A percentile compares a stretch with the other conserved stretches of the same genome.
These are phyloP conservation scores for Molothrus ater DNA, from an alignment of 2,797 vertebrate genomes.

Conservation along the genomic window DNA sequence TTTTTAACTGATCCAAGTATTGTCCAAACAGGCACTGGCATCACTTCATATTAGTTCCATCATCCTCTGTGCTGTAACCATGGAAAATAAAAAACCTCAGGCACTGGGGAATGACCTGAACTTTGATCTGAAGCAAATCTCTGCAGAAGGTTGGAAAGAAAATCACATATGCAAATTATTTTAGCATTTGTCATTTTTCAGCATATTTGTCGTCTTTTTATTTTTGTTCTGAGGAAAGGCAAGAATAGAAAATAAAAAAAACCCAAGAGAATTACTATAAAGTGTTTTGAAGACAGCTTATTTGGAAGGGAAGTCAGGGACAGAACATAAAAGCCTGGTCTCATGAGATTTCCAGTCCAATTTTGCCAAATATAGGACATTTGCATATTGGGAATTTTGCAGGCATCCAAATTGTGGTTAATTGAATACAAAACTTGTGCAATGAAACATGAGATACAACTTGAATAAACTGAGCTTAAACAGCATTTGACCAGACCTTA, in stretches of 20 bases:
- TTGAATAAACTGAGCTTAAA: background rate
- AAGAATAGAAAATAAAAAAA: slow-evolving; percentile 1
- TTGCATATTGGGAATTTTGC: background rate
- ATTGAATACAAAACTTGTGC: background rate
- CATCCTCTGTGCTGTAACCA: background rate
- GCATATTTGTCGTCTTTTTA: background rate
- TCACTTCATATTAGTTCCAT: background rate
- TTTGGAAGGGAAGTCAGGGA: background rate
- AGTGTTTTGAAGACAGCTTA: slow-evolving; percentile 7
- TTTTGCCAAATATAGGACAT: background rate
- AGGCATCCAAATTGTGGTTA: background rate
- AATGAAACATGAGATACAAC: background rate
- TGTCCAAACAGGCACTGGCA: slow-evolving; percentile 15
- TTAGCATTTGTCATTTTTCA: background rate
- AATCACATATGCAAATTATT: background rate
- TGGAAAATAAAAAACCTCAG: slow-evolving; percentile 15
- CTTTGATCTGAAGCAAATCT: slow-evolving; percentile 4
- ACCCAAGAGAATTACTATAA: background rate
- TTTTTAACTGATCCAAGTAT: slow-evolving; percentile 34
- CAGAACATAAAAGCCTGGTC: background rate
- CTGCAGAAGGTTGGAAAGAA: background rate
- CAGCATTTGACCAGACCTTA: background rate
- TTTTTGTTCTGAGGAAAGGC: background rate
- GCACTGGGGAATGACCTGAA: background rate
- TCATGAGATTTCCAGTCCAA: background rate